These are phyloP conservation scores for Mnemiopsis leidyi DNA, from an alignment of 37 sponge, comb jelly and placozoan species.

Conservation along the genomic window DNA sequence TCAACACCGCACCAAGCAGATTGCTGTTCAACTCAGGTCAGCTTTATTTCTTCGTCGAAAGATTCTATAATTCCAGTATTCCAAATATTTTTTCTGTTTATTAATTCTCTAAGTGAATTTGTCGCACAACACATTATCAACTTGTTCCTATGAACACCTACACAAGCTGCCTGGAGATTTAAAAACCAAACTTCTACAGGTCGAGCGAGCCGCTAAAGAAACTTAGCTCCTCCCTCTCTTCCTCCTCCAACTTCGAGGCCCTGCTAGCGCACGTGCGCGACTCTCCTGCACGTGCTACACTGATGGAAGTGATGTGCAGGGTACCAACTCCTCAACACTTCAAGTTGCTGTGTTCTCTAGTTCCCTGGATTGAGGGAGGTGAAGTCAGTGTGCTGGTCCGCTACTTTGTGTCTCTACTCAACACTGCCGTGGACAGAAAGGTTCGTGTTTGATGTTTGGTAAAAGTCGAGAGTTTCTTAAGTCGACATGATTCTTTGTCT, in stretches of 20 bases:
- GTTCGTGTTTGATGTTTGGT: no score
- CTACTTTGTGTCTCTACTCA: background rate
- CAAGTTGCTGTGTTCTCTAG: conserved; percentile 18
- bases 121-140: no score
- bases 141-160: no score
- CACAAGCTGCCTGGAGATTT: no score
- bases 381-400: background rate
- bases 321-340: conserved; percentile 11
- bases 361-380: background rate
- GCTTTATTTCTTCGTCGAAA: background rate
- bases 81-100: no score
- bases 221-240: background rate
- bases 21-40: conserved; percentile 22
- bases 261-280: background rate
- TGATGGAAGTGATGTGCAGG: background rate
- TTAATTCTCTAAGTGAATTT: no score
- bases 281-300: background rate
- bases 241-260: background rate
- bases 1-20: background rate
- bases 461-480: no score
- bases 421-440: conserved; percentile 59
- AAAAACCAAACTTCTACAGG: no score
- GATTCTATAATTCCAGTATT: no score
- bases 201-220: conserved; percentile 16
- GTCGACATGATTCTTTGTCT: no score